These are phyloP conservation scores for Mermis nigrescens DNA, from an alignment of 2,888 invertebrate species.

Conservation along the genomic window DNA sequence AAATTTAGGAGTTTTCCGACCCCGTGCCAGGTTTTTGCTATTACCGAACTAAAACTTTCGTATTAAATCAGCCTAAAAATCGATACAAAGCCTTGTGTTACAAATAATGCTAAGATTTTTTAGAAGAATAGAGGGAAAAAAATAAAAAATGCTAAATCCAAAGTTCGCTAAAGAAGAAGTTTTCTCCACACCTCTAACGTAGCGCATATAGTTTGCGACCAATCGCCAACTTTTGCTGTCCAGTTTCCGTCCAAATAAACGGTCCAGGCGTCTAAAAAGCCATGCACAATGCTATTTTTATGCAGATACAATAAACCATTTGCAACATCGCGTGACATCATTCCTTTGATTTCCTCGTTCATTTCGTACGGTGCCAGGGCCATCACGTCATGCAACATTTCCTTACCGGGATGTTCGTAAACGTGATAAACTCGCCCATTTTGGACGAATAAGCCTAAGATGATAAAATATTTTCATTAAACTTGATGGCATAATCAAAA, in stretches of 20 bases:
- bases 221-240: conserved; percentile 29
- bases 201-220: conserved; percentile 23
- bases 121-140: too few relatives aligned
- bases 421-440: not conserved
- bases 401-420: conserved; percentile 2
- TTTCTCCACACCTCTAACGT: too few relatives aligned
- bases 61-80: too few relatives aligned
- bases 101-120: too few relatives aligned
- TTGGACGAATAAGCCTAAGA: not conserved
- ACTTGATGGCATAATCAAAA: too few relatives aligned
- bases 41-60: too few relatives aligned
- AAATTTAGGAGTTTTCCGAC: too few relatives aligned
- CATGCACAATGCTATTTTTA: conserved; percentile 27
- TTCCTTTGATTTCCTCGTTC: conserved; percentile 7
- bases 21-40: too few relatives aligned
- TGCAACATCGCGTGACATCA: conserved; percentile 16
- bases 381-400: not conserved
- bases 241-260: conserved; percentile 30
- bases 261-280: conserved; percentile 22
- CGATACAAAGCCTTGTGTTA: too few relatives aligned
- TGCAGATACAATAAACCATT: conserved; percentile 26
- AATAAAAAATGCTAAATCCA: too few relatives aligned
- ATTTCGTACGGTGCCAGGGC: conserved; percentile 1
- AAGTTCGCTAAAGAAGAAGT: too few relatives aligned
- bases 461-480: too few relatives aligned